phyloP scores from a whole-genome alignment of 2,113 vertebrate genomes.

The Tympanuchus pallidicinctus region DNA sequence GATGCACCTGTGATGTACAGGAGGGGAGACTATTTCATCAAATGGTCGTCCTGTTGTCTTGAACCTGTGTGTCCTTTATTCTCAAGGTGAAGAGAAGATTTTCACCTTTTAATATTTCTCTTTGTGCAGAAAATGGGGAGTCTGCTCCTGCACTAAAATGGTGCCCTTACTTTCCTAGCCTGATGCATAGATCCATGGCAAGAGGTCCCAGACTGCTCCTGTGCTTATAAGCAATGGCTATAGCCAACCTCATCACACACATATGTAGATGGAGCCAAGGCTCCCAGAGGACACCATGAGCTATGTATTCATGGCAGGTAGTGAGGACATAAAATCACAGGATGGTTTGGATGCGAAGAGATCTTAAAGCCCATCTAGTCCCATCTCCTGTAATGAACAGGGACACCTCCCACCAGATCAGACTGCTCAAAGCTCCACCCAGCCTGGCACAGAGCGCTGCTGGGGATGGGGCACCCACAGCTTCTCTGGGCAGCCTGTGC shows the following conservation, averaged over 20 bases:
- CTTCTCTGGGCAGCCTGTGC: neutral
- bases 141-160: neutral
- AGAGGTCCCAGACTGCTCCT: neutral
- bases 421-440: neutral
- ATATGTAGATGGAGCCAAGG: accelerated
- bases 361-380: neutral
- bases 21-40: neutral
- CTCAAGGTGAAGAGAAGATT: neutral
- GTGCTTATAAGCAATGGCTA: neutral
- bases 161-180: neutral
- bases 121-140: neutral
- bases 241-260: neutral
- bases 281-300: neutral
- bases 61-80: neutral
- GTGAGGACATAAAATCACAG: neutral
- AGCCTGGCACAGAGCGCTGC: neutral
- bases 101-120: neutral
- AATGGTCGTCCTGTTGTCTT: neutral
- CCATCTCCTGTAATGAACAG: neutral
- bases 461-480: neutral
- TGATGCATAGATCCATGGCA: accelerated
- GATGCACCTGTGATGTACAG: accelerated
- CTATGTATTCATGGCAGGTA: accelerated
- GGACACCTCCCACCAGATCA: neutral
- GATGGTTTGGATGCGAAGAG: neutral